Percentiles rank a stretch among this genome's conserved stretches.
phyloP scores from a whole-genome alignment of 2,113 vertebrate genomes.

The Pteruthius melanotis region DNA sequence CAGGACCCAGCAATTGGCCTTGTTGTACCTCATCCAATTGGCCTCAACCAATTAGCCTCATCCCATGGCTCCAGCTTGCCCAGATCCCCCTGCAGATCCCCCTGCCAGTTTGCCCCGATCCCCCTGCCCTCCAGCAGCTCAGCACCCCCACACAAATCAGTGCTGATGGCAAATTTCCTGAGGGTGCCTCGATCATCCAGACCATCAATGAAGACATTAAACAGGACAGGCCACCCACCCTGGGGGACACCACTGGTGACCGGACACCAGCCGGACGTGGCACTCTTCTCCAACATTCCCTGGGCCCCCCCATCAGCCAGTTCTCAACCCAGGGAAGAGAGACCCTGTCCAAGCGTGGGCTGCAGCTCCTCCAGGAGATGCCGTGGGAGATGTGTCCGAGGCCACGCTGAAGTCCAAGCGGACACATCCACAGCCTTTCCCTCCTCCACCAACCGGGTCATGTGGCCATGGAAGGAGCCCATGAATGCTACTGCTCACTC shows the following conservation, averaged over 20 bases:
- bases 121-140: not conserved
- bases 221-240: not conserved
- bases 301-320: rapidly evolving
- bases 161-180: not conserved
- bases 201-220: not conserved
- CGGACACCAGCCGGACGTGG: not conserved
- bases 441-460: not conserved
- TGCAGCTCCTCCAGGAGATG: not conserved
- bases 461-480: not conserved
- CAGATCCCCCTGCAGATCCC: too few species aligned
- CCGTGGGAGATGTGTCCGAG: not conserved
- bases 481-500: not conserved
- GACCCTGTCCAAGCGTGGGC: not conserved
- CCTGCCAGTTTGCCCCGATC: too few species aligned
- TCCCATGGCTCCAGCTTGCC: not conserved
- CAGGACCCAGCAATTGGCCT: too few species aligned
- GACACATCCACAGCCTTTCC: not conserved
- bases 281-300: not conserved
- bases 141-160: not conserved
- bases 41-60: not conserved
- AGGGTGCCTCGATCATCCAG: rapidly evolving
- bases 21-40: not conserved
- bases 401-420: not conserved
- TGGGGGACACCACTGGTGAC: not conserved
- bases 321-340: too few species aligned